Conservation (phyloP, 2,888 invertebrate genomes). For the Amphipyra berbera region DNA sequence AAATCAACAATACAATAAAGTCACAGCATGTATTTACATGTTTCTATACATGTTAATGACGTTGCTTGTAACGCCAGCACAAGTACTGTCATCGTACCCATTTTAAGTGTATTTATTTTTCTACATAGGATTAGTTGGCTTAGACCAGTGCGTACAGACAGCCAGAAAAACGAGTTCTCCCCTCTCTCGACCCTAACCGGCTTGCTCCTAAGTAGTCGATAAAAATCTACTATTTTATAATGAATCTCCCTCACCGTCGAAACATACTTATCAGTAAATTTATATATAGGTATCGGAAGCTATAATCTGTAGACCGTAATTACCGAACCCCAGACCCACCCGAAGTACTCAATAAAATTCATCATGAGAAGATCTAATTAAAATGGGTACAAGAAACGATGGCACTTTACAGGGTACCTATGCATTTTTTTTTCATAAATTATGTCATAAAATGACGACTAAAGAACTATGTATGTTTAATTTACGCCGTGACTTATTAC, state of each 20-base stretch:
- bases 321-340: slow-evolving; percentile 37
- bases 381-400: slow-evolving; percentile 86
- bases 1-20: slow-evolving; percentile 82
- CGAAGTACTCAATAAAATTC: slow-evolving; percentile 68
- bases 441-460: slow-evolving; percentile 88
- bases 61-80: slow-evolving; percentile 65
- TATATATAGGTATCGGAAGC: slow-evolving; percentile 73
- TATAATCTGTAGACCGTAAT: slow-evolving; percentile 69
- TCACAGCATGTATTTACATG: slow-evolving; percentile 81
- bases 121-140: slow-evolving; percentile 76
- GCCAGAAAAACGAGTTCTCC: slow-evolving; percentile 36
- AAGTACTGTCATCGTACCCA: slow-evolving; percentile 77
- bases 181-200: slow-evolving; percentile 40
- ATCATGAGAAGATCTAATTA: slow-evolving; percentile 73
- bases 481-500: slow-evolving; percentile 86
- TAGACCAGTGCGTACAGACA: slow-evolving; percentile 66
- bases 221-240: slow-evolving; percentile 73
- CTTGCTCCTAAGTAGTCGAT: slow-evolving; percentile 65
- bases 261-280: slow-evolving; percentile 70
- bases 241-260: slow-evolving; percentile 62
- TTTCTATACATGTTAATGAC: slow-evolving; percentile 69
- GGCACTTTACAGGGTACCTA: slow-evolving; percentile 85
- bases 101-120: slow-evolving; percentile 73
- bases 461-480: slow-evolving; percentile 81
- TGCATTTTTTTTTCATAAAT: slow-evolving; percentile 78